These are phyloP conservation scores for Petrolisthes manimaculis DNA, from an alignment of 2,888 invertebrate genomes.

Conservation along the genomic window DNA sequence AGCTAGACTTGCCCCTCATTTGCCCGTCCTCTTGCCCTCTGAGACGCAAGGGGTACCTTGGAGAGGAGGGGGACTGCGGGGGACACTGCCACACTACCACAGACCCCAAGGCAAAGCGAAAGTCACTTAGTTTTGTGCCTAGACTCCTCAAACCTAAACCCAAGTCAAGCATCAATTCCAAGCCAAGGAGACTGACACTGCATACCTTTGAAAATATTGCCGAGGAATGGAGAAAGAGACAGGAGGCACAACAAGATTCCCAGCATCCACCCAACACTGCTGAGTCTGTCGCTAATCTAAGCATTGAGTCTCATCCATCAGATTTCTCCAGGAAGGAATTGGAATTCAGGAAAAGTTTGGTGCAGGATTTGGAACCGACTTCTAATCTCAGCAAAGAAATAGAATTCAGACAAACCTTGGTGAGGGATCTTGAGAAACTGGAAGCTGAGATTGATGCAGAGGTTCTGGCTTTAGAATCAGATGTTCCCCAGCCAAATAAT, in stretches of 20 bases:
- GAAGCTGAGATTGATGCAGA: conserved; percentile 55
- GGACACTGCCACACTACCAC: conserved; percentile 19
- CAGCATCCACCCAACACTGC: neutral
- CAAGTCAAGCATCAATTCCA: neutral
- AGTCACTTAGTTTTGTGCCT: conserved; percentile 46
- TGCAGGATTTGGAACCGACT: neutral
- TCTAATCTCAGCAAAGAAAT: conserved; percentile 21
- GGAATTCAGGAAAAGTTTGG: neutral
- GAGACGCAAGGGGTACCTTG: conserved; percentile 24
- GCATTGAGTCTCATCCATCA: neutral
- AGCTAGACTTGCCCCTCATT: conserved; percentile 42
- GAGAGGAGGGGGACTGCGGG: neutral
- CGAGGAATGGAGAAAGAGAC: conserved; percentile 38
- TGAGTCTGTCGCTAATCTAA: conserved; percentile 29
- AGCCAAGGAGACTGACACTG: conserved; percentile 49
- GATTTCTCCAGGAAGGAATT: neutral
- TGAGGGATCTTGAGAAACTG: conserved; percentile 46
- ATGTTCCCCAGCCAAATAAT: neutral
- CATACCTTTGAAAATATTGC: conserved; percentile 62
- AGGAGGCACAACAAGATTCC: neutral
- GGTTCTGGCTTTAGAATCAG: conserved; percentile 36
- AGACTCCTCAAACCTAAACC: conserved; percentile 40
- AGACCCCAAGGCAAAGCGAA: conserved; percentile 34
- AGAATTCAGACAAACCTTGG: conserved; percentile 40
- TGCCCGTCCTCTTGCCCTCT: conserved; percentile 46